Evolutionary conservation across 2,888 invertebrate species (phyloP), one percentile per base, ranked within the genome.

Genomic region (Ormyrus pomaceus): DNA sequence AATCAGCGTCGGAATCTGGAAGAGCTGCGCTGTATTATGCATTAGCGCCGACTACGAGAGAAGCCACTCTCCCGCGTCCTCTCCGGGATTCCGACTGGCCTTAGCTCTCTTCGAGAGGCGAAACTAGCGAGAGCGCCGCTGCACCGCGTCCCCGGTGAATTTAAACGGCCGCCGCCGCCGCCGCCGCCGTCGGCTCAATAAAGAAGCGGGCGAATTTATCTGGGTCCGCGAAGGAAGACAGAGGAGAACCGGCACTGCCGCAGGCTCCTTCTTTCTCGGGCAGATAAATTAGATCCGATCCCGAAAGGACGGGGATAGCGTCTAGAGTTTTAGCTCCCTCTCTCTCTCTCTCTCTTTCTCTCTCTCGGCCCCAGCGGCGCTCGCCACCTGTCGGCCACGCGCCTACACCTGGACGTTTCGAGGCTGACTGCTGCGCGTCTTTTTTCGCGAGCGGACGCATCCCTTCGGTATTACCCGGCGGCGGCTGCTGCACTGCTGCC

Each of bases 311-410:
- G 34, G 34, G 34, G 34, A 34, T 34, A 3, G 34, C 34, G 34
- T 34, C 34, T 34, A 34, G 34, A 34, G 34, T 34, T 34, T 34
- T 34, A 34, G 34, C 34, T 34, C 34, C 34, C 34, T 34, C 34
- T 3, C 34, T 34, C 34, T 34, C 55, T 69, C 46, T 66, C 34
- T 4, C 34, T 34, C 34, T 34, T 2, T 34, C 34, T 34, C 55
- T 69, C 46, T 66, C 45, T 50, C 11, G 70, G 68, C 73, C 73
- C 69, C 55, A 51, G 65, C 45, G 70, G 77, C 87, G 87, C 86
- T 87, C 84, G 83, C 88, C 88, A 89, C 88, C 88, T 89, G 89
- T 88, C 88, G 87, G 81, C 82, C 84, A 88, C 88, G 88, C 88
- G 89, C 88, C 88, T 87, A 87, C 86, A 88, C 86, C 88, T 88